Percentiles rank a stretch among this genome's conserved stretches.
Conservation (phyloP, 2,888 invertebrate species). For the Odiellus spinosus region DNA sequence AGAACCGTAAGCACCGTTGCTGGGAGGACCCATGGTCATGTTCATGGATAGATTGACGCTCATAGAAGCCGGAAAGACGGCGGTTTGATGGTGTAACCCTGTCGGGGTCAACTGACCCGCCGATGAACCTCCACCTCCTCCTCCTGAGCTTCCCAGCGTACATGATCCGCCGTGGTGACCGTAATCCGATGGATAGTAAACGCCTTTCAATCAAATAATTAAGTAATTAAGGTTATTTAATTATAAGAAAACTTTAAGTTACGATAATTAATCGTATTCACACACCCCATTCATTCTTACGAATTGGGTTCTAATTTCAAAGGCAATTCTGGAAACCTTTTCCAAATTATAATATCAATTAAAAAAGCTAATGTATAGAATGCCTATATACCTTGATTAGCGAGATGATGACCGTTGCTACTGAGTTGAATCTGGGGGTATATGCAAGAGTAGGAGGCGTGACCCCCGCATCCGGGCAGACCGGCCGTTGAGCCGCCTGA, state of each 20-base stretch:
- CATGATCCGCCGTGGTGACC: conserved; percentile 1
- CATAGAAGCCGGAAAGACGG: conserved; percentile 52
- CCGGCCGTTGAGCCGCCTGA: background rate
- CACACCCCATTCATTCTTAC: no score
- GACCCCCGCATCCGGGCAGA: conserved; percentile 1
- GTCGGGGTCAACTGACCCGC: background rate
- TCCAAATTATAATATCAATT: no score
- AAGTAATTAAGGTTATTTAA: no score
- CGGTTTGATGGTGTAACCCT: background rate
- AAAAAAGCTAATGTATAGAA: no score
- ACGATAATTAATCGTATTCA: no score
- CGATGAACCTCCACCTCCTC: background rate
- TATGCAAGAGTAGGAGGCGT: conserved; percentile 5
- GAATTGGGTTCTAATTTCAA: no score
- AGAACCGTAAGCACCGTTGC: conserved; percentile 9
- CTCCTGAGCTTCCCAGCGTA: background rate
- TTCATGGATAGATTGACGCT: conserved; percentile 95
- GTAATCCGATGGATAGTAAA: no score
- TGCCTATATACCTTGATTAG: no score
- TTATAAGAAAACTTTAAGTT: no score
- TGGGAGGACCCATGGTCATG: conserved; percentile 74
- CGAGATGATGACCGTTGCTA: background rate
- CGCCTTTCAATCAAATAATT: no score
- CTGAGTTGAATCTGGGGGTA: conserved; percentile 15
- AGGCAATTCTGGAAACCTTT: no score